Evolutionary conservation across 1,140 invertebrate species (phyloP).

Genomic region (Diorhabda sublineata): DNA sequence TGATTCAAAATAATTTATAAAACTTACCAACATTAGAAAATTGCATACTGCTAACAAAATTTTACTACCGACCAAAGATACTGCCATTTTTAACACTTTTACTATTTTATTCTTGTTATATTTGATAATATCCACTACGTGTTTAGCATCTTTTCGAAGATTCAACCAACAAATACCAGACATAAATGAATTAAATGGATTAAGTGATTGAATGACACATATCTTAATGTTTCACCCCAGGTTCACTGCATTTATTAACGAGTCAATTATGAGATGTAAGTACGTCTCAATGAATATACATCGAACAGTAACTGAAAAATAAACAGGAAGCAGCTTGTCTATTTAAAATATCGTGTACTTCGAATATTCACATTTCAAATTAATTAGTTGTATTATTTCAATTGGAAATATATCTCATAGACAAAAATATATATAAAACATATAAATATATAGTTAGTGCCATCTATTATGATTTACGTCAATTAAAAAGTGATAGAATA

Average conservation of each 20-base stretch:
- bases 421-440: too few relatives aligned
- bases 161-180: constrained; percentile 7
- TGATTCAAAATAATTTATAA: not conserved
- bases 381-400: constrained; percentile 17
- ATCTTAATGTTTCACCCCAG: constrained; percentile 4
- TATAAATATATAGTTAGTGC: too few relatives aligned
- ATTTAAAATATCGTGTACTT: constrained; percentile 1
- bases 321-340: not conserved
- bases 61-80: constrained; percentile 39
- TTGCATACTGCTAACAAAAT: constrained; percentile 36
- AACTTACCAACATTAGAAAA: constrained; percentile 24
- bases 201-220: constrained; percentile 10
- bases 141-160: not conserved
- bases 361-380: constrained; percentile 11
- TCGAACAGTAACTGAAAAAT: not conserved
- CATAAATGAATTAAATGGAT: constrained; percentile 3
- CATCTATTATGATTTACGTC: too few relatives aligned
- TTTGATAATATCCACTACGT: not conserved
- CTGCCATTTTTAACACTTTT: constrained; percentile 27
- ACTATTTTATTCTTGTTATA: not conserved
- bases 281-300: not conserved
- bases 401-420: too few relatives aligned
- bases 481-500: too few relatives aligned
- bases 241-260: constrained; percentile 1
- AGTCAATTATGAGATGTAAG: not conserved